Evolutionary conservation across 1,140 invertebrate genomes (phyloP), one percentile per base, ranked within the genome.

Genomic region (Archivesica marissinica): DNA sequence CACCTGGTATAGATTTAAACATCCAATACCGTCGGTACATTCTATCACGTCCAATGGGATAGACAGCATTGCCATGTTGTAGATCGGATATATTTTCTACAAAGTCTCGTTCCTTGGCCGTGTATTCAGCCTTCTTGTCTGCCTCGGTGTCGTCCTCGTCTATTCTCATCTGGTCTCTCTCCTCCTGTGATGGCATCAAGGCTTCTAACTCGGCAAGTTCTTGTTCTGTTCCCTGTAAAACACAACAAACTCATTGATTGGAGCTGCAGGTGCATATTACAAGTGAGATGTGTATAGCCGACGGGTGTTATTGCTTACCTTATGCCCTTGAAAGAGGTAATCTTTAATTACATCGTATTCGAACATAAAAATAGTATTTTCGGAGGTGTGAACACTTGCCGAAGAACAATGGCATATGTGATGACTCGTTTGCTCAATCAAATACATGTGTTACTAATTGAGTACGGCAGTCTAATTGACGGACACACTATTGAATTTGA

Each of bases 1-100:
- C 92, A 1, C 97, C 98, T 30, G 97, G 96, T 87, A 99, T 93
- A 0, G 97, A 96, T 68, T 96, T 95, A 87, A 98, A 96, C 41
- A 97, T 94, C 96, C 97, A 98, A 94, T 97, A 99, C 88, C 97
- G 95, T 4, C 98, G 95, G 94, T 96, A 97, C 9, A 97, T 97
- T 83, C 98, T 95, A 94, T 99, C 98, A 52, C 95, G 95, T 0
- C 98, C 98, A 86, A 96, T 88, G 56, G 95, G 96, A 56, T 92
- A 91, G 6, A 94, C 82, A 30, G 92, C 90, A 94, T 92, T 94
- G 83, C 94, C 94, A 91, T 95, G 94, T 88, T 95, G 94, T 11
- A 94, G 84, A 64, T 93, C 92, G 23, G 89, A n/a, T 13, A 95
- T 89, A 6, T 95, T 94, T 56, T 95, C 94, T 78, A 96, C 94